Evolutionary conservation across 2,797 vertebrate species (phyloP).

Genomic region (Sternotherus odoratus): DNA sequence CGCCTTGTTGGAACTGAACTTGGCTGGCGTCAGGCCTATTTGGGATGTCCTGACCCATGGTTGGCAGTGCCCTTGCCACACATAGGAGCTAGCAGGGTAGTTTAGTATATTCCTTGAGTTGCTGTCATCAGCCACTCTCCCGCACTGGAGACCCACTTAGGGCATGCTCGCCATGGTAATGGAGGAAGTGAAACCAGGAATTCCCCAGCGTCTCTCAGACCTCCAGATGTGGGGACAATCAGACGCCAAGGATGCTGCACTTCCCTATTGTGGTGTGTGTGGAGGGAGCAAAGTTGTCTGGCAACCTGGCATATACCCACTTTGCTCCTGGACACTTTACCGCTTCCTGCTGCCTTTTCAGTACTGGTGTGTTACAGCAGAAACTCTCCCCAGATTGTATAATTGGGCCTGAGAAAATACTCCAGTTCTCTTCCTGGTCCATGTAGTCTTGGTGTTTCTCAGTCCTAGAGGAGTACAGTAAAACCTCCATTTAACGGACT

Average conservation of each 20-base stretch:
- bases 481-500: no score
- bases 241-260: background rate
- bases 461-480: background rate
- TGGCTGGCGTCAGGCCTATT: no score
- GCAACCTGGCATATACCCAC: background rate
- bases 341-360: background rate
- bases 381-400: background rate
- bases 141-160: background rate
- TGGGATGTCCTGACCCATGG: background rate
- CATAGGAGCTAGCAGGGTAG: no score
- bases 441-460: background rate
- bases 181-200: conserved; percentile 1
- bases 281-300: background rate
- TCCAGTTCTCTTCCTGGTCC: background rate
- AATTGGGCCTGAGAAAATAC: background rate
- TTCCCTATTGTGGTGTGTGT: background rate
- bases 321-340: background rate
- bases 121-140: background rate
- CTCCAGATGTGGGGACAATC: background rate
- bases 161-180: background rate
- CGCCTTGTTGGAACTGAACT: no score
- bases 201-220: background rate
- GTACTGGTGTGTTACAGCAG: background rate
- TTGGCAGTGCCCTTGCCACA: no score
- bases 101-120: background rate